Evolutionary conservation across 2,113 vertebrate genomes (phyloP).

Genomic region (Pipra filicauda): DNA sequence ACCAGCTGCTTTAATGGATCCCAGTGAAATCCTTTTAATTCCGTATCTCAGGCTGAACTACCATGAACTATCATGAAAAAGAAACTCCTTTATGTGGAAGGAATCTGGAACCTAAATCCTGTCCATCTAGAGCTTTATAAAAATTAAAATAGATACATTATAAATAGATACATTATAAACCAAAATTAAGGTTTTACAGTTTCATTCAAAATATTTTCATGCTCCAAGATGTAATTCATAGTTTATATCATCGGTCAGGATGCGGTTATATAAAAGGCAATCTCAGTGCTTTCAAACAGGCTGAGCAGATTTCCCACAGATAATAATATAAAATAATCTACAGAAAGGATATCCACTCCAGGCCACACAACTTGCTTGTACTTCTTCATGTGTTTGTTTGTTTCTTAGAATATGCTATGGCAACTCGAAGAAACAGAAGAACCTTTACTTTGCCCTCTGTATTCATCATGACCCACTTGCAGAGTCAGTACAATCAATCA

Average conservation of each 20-base stretch:
- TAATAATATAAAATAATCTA: background rate
- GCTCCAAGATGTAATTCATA: rapidly evolving
- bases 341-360: background rate
- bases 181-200: background rate
- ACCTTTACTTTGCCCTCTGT: background rate
- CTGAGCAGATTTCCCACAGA: background rate
- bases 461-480: background rate
- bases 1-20: background rate
- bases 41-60: background rate
- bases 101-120: background rate
- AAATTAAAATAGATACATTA: background rate
- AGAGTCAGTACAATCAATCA: background rate
- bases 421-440: background rate
- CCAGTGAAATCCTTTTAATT: background rate
- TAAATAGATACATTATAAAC: background rate
- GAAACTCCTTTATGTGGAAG: background rate
- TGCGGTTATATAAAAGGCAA: background rate
- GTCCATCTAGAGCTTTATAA: background rate
- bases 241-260: background rate
- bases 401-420: background rate
- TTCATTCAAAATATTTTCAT: background rate
- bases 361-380: background rate
- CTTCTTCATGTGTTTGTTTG: background rate
- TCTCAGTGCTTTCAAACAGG: background rate
- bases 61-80: background rate